These are phyloP conservation scores for Nephrotoma appendiculata DNA, from an alignment of 2,888 invertebrate genomes.

Conservation along the genomic window DNA sequence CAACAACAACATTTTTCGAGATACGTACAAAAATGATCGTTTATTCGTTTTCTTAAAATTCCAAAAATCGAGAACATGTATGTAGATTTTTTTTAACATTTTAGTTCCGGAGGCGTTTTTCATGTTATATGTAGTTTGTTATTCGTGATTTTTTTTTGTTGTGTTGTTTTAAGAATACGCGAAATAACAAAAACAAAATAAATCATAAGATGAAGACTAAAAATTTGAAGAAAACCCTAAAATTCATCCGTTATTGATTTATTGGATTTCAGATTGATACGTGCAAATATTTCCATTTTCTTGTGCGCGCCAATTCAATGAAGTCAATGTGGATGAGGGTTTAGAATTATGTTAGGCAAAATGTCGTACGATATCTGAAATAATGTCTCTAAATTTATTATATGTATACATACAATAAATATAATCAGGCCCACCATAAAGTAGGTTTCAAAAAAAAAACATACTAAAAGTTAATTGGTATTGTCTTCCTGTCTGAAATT, in stretches of 20 bases:
- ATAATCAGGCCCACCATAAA: not conserved
- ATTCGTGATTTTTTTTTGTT: not conserved
- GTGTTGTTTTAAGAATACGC: not conserved
- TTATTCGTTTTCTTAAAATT: not conserved
- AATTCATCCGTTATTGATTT: not conserved
- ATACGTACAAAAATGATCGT: not conserved
- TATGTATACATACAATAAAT: not conserved
- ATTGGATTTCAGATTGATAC: not conserved
- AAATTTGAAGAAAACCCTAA: not conserved
- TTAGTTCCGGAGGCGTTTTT: not conserved
- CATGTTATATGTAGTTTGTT: not conserved
- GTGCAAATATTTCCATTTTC: not conserved
- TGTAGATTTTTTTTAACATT: not conserved
- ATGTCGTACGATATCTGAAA: not conserved
- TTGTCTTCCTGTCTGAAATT: not conserved
- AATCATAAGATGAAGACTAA: not conserved
- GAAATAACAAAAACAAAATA: not conserved
- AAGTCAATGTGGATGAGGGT: not conserved
- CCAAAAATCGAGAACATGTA: not conserved
- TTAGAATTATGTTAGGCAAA: not conserved
- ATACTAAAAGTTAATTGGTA: not conserved
- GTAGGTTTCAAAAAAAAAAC: not conserved
- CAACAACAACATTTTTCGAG: not conserved
- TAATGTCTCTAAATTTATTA: not conserved
- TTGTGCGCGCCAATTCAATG: not conserved